phyloP scores from a whole-genome alignment of 2,797 vertebrate species.

The Carcharodon carcharias region DNA sequence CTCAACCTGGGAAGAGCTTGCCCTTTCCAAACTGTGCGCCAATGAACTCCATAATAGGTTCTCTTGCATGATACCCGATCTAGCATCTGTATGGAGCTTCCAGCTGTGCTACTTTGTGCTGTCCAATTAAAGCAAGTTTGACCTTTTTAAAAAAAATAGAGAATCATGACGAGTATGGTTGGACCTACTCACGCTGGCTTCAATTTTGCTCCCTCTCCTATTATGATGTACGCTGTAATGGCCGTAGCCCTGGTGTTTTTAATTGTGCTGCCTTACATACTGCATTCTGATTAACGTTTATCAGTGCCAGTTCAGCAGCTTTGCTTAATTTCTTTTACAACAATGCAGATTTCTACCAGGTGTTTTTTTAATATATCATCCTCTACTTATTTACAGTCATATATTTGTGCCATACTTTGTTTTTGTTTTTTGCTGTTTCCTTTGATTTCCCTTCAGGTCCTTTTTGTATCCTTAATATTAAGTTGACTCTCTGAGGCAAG shows the following conservation, averaged over 20 bases:
- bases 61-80: neutral
- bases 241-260: neutral
- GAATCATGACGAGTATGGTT: neutral
- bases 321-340: neutral
- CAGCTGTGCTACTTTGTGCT: neutral
- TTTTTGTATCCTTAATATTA: neutral
- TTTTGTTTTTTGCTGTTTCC: neutral
- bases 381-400: neutral
- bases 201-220: neutral
- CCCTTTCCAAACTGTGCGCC: neutral
- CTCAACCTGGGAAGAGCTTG: neutral
- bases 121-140: neutral
- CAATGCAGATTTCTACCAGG: neutral
- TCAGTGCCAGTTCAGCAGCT: conserved; percentile 7
- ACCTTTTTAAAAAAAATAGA: neutral
- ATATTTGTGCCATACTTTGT: neutral
- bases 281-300: conserved; percentile 11
- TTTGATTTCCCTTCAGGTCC: neutral
- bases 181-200: neutral
- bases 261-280: neutral
- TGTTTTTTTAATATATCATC: neutral
- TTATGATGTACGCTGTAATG: neutral
- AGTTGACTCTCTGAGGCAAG: neutral
- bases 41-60: neutral
- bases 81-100: neutral